Evolutionary conservation across 2,888 invertebrate genomes (phyloP).

Genomic region (Apotomis betuletana): DNA sequence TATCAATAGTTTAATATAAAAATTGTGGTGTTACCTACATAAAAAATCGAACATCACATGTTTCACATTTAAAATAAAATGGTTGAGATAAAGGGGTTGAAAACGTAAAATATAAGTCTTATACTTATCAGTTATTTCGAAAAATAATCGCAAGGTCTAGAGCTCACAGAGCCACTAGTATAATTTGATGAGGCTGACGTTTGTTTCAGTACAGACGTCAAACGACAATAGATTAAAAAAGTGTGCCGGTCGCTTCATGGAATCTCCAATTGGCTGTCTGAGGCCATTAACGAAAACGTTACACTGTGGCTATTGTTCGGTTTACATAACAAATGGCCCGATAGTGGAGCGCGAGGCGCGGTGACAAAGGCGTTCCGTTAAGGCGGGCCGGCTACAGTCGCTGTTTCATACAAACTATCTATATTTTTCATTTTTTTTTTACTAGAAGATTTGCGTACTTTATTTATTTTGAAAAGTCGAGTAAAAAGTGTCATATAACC

Average conservation of each 20-base stretch:
- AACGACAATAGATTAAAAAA: slow-evolving; percentile 45
- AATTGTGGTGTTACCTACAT: too few species aligned
- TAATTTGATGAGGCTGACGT: neutral
- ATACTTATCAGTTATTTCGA: too few species aligned
- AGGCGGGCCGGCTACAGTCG: slow-evolving; percentile 18
- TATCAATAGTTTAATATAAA: too few species aligned
- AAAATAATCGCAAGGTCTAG: too few species aligned
- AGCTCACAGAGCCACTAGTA: too few species aligned
- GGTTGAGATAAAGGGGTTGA: too few species aligned
- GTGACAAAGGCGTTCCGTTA: slow-evolving; percentile 63
- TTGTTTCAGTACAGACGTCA: slow-evolving; percentile 1
- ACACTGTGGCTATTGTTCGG: slow-evolving; percentile 60
- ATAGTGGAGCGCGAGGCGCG: slow-evolving; percentile 59
- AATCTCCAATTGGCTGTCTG: slow-evolving; percentile 47
- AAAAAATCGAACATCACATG: too few species aligned
- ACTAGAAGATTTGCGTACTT: too few species aligned
- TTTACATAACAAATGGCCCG: slow-evolving; percentile 71
- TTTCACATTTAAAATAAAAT: too few species aligned
- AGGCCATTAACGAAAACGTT: slow-evolving; percentile 62
- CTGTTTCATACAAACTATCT: slow-evolving; percentile 28
- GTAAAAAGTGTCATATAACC: too few species aligned
- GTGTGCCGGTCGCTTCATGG: slow-evolving; percentile 54
- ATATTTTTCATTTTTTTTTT: neutral
- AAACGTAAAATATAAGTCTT: too few species aligned
- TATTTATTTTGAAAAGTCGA: too few species aligned